A percentile compares a stretch with the other conserved stretches of the same genome.
phyloP scores from a whole-genome alignment of 2,113 vertebrate genomes.

The Egretta garzetta region DNA sequence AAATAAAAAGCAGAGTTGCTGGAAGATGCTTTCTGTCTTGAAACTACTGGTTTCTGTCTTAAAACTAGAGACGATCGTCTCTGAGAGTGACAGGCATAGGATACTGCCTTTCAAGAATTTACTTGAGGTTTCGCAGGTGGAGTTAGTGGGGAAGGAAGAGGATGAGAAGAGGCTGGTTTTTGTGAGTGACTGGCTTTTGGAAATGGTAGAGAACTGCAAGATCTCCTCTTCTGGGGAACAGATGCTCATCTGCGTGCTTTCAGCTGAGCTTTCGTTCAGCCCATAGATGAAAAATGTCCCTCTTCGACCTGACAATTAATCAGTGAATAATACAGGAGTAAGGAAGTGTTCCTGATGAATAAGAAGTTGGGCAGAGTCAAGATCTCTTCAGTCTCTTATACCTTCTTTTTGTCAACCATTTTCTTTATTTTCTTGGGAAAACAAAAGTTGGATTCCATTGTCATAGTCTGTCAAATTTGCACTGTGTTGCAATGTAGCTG shows the following conservation, averaged over 20 bases:
- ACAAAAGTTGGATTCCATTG: neutral
- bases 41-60: too few species aligned
- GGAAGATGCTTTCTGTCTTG: neutral
- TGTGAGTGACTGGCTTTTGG: neutral
- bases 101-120: neutral
- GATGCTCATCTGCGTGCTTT: neutral
- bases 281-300: neutral
- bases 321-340: neutral
- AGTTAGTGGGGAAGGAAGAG: neutral
- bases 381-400: neutral
- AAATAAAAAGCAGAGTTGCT: neutral
- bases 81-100: neutral
- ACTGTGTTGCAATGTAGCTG: neutral
- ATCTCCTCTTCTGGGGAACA: neutral
- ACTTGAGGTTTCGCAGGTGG: neutral
- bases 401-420: neutral
- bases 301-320: neutral
- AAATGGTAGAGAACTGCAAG: neutral
- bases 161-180: neutral
- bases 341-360: neutral
- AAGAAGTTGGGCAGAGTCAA: neutral
- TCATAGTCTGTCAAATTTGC: neutral
- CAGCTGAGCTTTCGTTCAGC: neutral
- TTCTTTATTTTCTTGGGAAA: neutral
- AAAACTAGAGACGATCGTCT: neutral